phyloP scores from a whole-genome alignment of 2,888 invertebrate species.

The Cataglyphis livida region DNA sequence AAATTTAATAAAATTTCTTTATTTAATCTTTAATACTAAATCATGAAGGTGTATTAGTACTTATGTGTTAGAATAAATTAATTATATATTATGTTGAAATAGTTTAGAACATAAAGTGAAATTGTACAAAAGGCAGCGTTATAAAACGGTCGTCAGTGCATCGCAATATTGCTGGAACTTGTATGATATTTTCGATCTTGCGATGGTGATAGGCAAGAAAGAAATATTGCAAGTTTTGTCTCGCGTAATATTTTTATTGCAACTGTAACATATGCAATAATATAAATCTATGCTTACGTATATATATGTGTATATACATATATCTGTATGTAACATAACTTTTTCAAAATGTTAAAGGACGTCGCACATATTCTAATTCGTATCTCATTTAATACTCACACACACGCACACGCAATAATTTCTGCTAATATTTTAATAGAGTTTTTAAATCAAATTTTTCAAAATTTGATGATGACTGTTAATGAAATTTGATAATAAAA shows the following conservation, averaged over 20 bases:
- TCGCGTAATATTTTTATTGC: constrained; percentile 40
- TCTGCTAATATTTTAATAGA: neutral
- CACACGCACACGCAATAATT: neutral
- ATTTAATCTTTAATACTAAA: constrained; percentile 4
- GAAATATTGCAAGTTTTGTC: constrained; percentile 31
- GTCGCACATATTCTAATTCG: neutral
- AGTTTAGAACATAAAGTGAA: neutral
- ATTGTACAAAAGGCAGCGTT: constrained; percentile 10
- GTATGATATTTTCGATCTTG: constrained; percentile 30
- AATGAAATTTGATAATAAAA: neutral
- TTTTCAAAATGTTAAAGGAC: neutral
- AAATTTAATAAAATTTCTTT: neutral
- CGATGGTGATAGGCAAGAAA: neutral
- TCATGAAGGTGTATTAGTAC: neutral
- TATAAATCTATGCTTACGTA: neutral
- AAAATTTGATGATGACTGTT: neutral
- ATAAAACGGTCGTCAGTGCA: constrained; percentile 15
- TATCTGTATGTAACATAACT: neutral
- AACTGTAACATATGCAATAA: constrained; percentile 19
- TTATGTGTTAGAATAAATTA: neutral
- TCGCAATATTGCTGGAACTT: constrained; percentile 20
- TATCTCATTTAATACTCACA: neutral
- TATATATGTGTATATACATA: neutral
- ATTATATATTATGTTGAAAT: neutral
- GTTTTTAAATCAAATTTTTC: neutral